These are phyloP conservation scores for Elgaria multicarinata DNA, from an alignment of 2,113 vertebrate species.

Conservation along the genomic window DNA sequence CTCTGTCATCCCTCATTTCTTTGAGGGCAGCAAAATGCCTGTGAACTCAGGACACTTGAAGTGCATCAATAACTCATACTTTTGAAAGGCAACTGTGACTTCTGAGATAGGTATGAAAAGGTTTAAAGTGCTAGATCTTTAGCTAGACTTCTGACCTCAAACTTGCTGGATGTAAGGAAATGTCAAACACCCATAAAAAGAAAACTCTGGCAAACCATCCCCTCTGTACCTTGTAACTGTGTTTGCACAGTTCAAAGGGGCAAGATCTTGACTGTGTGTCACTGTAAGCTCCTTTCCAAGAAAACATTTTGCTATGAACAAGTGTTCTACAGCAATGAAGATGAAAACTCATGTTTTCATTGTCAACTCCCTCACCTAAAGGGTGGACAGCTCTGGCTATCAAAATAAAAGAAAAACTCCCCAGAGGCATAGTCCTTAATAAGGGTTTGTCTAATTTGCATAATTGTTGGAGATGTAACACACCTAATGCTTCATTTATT, in stretches of 20 bases:
- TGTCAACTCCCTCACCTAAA: fast-evolving
- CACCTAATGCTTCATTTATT: too few relatives aligned
- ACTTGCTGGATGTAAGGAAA: conserved; percentile 36
- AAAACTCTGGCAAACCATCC: conserved; percentile 26
- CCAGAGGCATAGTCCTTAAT: too few relatives aligned
- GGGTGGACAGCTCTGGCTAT: background rate
- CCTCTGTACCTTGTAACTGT: conserved; percentile 22
- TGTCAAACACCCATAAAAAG: conserved; percentile 39
- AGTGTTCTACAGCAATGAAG: background rate
- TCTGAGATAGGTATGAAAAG: conserved; percentile 37
- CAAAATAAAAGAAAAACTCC: background rate
- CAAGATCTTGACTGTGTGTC: conserved; percentile 5
- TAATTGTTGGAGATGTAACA: too few relatives aligned
- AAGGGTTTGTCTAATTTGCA: too few relatives aligned
- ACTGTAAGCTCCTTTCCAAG: background rate
- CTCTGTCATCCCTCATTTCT: conserved; percentile 31
- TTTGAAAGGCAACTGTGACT: conserved; percentile 52
- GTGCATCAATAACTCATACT: conserved; percentile 14
- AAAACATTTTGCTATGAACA: background rate
- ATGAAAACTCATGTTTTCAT: background rate
- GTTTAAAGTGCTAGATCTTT: conserved; percentile 49
- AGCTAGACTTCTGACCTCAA: conserved; percentile 23
- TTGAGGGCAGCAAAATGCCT: conserved; percentile 48
- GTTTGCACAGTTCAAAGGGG: conserved; percentile 24
- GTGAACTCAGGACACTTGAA: conserved; percentile 49